Evolutionary conservation across 2,113 vertebrate genomes (phyloP).

Genomic region (Archocentrus centrarchus): DNA sequence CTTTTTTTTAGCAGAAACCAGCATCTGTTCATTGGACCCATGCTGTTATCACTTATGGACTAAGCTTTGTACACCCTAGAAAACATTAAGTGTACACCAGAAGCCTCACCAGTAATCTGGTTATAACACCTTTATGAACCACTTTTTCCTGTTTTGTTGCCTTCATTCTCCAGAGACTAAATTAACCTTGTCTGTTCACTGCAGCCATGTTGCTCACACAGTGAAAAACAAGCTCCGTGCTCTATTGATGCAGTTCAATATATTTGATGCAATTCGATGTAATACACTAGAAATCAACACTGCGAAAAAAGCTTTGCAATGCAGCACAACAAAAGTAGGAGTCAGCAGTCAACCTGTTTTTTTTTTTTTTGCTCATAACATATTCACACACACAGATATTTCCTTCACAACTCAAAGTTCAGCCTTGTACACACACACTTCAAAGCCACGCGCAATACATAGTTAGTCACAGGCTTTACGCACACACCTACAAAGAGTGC

Average conservation of each 20-base stretch:
- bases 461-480: slow-evolving; percentile 23
- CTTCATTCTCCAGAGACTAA: not conserved
- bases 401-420: slow-evolving; percentile 52
- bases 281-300: slow-evolving; percentile 15
- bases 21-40: not conserved
- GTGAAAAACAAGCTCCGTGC: not conserved
- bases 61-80: not conserved
- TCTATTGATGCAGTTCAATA: slow-evolving; percentile 29
- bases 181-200: not conserved
- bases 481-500: slow-evolving; percentile 22
- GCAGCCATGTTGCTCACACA: not conserved
- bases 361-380: slow-evolving; percentile 23
- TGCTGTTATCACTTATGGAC: not conserved
- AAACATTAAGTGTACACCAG: not conserved
- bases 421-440: not conserved
- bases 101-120: not conserved
- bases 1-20: not conserved
- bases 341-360: slow-evolving; percentile 57
- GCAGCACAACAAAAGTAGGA: slow-evolving; percentile 21
- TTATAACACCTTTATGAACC: not conserved
- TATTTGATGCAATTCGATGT: slow-evolving; percentile 49
- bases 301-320: slow-evolving; percentile 9
- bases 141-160: not conserved
- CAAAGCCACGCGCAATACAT: slow-evolving; percentile 20
- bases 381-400: slow-evolving; percentile 40